Evolutionary conservation across 1,140 invertebrate genomes (phyloP), one percentile per base, ranked within the genome.

Genomic region (Saccostrea echinata): DNA sequence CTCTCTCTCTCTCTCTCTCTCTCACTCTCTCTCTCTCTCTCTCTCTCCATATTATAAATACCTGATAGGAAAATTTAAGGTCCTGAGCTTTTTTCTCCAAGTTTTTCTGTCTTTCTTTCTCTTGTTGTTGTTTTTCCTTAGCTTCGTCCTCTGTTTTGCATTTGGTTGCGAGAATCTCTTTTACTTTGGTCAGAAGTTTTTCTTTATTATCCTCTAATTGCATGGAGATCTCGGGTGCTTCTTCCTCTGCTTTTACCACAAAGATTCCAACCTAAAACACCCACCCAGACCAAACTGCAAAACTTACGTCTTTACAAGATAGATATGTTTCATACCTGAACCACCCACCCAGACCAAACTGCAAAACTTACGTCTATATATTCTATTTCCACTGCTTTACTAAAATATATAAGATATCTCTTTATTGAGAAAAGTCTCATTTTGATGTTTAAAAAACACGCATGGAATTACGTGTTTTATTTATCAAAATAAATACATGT

Each of bases 11-110:
- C 57, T n/a, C 0, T 27, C 61, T 64, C 61, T 64, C 24, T 21
- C 6, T 64, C 61, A n/a, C 18, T 64, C 16, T 64, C 8, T 64
- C 61, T 64, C 61, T 71, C 8, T 30, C 68, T 33, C 30, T 12
- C 13, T 33, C 8, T 76, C 27, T 33, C 24, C 1, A 2, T 8
- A 30, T 33, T 18, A 0, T 3, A 3, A 3, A 12, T 76, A 76
- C 68, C 68, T 76, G 68, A 27, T 76, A 76, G 2, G 68, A 76
- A 4, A 76, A 76, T 27, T 76, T 76, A 8, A 76, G 68, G 12
- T 76, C 68, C 30, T 76, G 68, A 0, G 68, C 68, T 12, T 76
- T 76, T 12, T 76, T 76, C 30, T 76, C 68, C 4, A 30, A 4
- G 27, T 30, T 76, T 30, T 33, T 76, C 68, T 76, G 11, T 27